Evolutionary conservation across 2,797 vertebrate species (phyloP), one percentile per base, ranked within the genome.

Genomic region (Melopsittacus undulatus): DNA sequence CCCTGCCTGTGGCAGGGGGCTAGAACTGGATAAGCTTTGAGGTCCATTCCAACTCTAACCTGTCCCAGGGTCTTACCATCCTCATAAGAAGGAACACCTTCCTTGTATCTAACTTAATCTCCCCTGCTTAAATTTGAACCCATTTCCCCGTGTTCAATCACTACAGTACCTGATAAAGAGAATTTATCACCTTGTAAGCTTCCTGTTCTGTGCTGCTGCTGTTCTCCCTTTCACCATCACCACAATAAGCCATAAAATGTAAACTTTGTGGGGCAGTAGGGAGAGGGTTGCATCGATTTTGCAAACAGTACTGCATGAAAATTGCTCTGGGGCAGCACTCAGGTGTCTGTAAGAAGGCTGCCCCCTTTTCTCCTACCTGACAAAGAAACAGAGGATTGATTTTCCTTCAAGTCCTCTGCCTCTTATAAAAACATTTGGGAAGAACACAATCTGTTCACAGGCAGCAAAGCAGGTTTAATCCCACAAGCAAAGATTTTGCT

Each of bases 161-260:
- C 30, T 32, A 32, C 52, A 32, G 52, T 32, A 20, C 52, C 19
- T 20, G 19, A 54, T 20, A 7, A 32, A 32, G 18, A 54, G 13
- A 74, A 26, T 74, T 73, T 85, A 43, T 69, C 52, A 52, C 13
- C 21, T 10, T 63, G 10, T 52, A 51, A 79, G 40, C 24, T 80
- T 23, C 34, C 46, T 61, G 2, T 34, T 52, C 48, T 57, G 4
- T 38, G 19, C 17, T 61, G 29, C 30, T 69, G 10, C 9, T 77
- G 23, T 72, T 7, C 12, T 76, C 2, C 8, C 9, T 81, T 81
- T 82, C 36, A 49, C 14, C 30, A 40, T 26, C 18, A n/a, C 5
- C 13, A 10, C 1, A 26, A 27, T 3, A 9, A 76, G 54, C 4
- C 10, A 23, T 1, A 2, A 43, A 30, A 43, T 5, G 6, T 32